Evolutionary conservation across 2,888 invertebrate species (phyloP), one percentile per base, ranked within the genome.

Genomic region (Polymixis lichenea): DNA sequence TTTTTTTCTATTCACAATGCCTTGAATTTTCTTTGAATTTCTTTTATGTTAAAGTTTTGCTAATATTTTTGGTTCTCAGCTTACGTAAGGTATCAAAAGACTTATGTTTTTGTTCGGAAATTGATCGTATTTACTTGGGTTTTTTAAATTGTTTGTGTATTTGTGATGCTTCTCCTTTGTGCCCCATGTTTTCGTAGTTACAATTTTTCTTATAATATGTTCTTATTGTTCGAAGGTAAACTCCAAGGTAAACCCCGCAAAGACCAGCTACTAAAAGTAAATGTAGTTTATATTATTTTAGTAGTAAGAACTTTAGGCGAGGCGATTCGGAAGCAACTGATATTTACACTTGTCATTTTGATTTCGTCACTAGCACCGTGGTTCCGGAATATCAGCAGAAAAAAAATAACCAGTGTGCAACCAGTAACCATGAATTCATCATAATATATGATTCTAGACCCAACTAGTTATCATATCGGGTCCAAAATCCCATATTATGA

Each of bases 201-300:
- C 38, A 58, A 73, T 49, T 84, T 65, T 72, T 79, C 64, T 32
- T 72, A 15, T 81, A 81, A 81, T 72, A 79, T 81, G 72, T 81
- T 81, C 60, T 80, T 80, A 80, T 80, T 80, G 80, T 80, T 80
- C 80, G 19, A 84, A 81, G 80, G 80, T 84, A 81, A 80, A 81
- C 84, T 69, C 19, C 84, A 84, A 81, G 84, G 84, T 81, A 81
- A 79, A 65, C 32, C 78, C 64, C 62, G 84, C 80, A 84, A 84
- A 79, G 68, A 68, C 84, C 84, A 60, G 84, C 80, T 69, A 56
- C 64, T 56, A 84, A 65, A 79, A 84, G 80, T 81, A 81, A 81
- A 32, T 58, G 64, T 84, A 80, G 84, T 46, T 66, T 61, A 38
- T 62, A 78, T 62, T 67, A 66, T 71, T 60, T 78, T 55, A 28